Percentiles rank a stretch among this genome's conserved stretches.
Evolutionary conservation across 2,888 invertebrate genomes (phyloP).

Genomic region (Mechanitis messenoides): DNA sequence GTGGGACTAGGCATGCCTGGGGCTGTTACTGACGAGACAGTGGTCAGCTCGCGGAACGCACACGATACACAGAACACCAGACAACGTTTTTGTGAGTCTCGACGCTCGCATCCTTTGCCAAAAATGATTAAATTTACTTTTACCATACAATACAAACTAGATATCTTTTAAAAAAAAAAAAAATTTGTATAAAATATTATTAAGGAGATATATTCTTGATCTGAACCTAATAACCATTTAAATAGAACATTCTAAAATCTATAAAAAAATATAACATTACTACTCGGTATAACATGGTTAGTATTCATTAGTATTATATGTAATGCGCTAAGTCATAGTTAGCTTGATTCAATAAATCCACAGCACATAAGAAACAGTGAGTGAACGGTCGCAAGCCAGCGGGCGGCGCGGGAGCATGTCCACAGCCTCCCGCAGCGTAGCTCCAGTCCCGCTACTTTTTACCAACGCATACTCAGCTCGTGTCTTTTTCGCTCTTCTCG

Average conservation of each 20-base stretch:
- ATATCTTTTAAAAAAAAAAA: slow-evolving; percentile 36
- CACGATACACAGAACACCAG: slow-evolving; percentile 48
- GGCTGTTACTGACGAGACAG: slow-evolving; percentile 11
- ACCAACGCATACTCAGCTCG: slow-evolving; percentile 67
- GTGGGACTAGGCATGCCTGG: slow-evolving; percentile 19
- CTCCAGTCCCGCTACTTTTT: slow-evolving; percentile 66
- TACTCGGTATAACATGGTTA: slow-evolving; percentile 10
- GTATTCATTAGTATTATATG: slow-evolving; percentile 4
- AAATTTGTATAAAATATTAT: background rate
- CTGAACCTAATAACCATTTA: background rate
- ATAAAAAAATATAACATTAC: slow-evolving; percentile 10
- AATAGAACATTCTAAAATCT: slow-evolving; percentile 6
- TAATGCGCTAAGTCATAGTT: slow-evolving; percentile 24
- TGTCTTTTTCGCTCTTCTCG: slow-evolving; percentile 75
- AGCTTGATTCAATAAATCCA: slow-evolving; percentile 15
- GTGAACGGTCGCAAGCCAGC: slow-evolving; percentile 28
- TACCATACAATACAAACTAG: slow-evolving; percentile 53
- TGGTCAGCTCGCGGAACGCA: slow-evolving; percentile 35
- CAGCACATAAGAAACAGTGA: slow-evolving; percentile 14
- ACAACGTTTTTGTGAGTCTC: slow-evolving; percentile 67
- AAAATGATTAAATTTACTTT: slow-evolving; percentile 52
- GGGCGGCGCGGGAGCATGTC: slow-evolving; percentile 35
- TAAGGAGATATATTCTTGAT: background rate
- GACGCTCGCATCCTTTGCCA: slow-evolving; percentile 58
- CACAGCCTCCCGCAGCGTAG: slow-evolving; percentile 61